These are phyloP conservation scores for Sciurus vulgaris DNA, from an alignment of 2,797 vertebrate species.

Conservation along the genomic window DNA sequence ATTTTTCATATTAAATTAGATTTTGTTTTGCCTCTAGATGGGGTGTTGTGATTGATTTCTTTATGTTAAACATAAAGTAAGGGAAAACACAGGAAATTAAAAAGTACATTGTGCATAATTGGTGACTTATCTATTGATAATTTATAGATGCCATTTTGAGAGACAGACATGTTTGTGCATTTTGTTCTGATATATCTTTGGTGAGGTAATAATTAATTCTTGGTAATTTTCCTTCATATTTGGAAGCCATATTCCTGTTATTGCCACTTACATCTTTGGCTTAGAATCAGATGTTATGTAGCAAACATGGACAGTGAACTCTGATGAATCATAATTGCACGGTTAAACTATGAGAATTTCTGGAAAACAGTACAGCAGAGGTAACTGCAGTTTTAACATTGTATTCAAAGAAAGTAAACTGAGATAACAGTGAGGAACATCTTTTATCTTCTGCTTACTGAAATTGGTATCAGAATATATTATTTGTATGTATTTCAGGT, in stretches of 20 bases:
- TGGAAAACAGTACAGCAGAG: background rate
- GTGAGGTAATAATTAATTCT: slow-evolving; percentile 2
- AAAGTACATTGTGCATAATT: slow-evolving; percentile 53
- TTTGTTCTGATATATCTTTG: slow-evolving; percentile 50
- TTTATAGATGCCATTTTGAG: slow-evolving; percentile 48
- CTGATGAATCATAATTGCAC: background rate
- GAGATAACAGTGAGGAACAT: background rate
- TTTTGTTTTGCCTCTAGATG: slow-evolving; percentile 43
- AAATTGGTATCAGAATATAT: background rate
- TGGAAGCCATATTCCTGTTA: background rate
- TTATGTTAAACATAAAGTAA: slow-evolving; percentile 66
- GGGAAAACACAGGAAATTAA: slow-evolving; percentile 66
- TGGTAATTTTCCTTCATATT: slow-evolving; percentile 29
- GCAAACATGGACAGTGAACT: background rate
- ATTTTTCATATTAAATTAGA: slow-evolving; percentile 58
- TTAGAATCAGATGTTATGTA: background rate
- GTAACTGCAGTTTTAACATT: background rate
- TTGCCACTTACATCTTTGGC: background rate
- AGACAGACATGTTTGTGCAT: background rate
- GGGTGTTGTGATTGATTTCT: slow-evolving; percentile 69
- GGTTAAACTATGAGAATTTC: background rate
- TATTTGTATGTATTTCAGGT: background rate
- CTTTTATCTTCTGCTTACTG: background rate
- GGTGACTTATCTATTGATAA: slow-evolving; percentile 45
- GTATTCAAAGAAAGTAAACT: background rate